These are phyloP conservation scores for Amphiprion clarkii DNA, from an alignment of 2,797 vertebrate species.

Conservation along the genomic window DNA sequence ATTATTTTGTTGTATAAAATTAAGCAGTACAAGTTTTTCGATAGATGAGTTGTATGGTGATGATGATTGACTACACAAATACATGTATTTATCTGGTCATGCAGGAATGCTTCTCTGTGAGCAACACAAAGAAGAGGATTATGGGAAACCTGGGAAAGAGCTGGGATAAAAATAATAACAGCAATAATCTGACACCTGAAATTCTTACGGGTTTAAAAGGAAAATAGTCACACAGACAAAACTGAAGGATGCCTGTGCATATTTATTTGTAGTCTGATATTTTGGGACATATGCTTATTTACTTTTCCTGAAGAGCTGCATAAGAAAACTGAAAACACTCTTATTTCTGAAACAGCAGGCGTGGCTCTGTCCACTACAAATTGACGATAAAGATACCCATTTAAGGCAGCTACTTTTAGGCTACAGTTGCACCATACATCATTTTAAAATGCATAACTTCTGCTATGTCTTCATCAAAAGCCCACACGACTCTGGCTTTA, in stretches of 20 bases:
- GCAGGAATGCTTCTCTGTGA: neutral
- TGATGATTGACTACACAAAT: neutral
- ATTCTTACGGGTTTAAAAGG: neutral
- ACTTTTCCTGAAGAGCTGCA: neutral
- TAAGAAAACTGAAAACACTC: neutral
- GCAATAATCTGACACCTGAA: neutral
- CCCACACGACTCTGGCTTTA: no score
- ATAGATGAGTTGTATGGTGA: neutral
- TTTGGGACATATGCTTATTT: neutral
- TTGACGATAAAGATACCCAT: no score
- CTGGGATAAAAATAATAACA: neutral
- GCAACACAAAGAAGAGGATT: neutral
- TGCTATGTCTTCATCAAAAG: no score
- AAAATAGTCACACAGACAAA: neutral
- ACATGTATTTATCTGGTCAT: neutral
- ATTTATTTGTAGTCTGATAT: neutral
- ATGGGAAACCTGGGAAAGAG: neutral
- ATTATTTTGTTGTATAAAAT: neutral
- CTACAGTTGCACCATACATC: no score
- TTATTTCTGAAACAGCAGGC: neutral
- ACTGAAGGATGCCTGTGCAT: no score
- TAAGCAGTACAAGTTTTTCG: neutral
- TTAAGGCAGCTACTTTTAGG: no score
- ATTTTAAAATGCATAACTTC: no score
- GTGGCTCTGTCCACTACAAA: neutral